Percentiles rank a stretch among this genome's conserved stretches.
Conservation (phyloP, 2,113 vertebrate species). For the Meleagris gallopavo region DNA sequence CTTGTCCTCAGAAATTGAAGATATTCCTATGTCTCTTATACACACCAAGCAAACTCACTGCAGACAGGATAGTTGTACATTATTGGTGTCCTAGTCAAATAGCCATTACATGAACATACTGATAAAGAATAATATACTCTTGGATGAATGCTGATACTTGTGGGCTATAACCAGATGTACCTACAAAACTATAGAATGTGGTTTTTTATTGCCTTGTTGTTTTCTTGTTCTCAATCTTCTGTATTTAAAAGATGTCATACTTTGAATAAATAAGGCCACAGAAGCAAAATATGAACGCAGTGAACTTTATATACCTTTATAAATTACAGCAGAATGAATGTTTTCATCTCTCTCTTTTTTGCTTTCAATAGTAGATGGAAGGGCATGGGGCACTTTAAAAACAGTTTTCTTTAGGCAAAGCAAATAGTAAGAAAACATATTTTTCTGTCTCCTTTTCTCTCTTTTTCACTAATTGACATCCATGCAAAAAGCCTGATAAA, state of each 20-base stretch:
- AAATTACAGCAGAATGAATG: background rate
- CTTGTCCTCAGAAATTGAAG: background rate
- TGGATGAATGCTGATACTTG: background rate
- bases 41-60: background rate
- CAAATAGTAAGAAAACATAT: background rate
- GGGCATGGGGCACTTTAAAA: background rate
- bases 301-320: background rate
- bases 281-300: background rate
- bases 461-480: background rate
- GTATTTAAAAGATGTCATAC: background rate
- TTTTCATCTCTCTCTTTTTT: background rate
- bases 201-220: background rate
- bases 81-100: background rate
- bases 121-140: background rate
- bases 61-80: background rate
- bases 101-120: background rate
- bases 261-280: background rate
- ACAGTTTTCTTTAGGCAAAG: background rate
- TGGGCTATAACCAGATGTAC: background rate
- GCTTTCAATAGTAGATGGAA: background rate
- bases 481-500: background rate
- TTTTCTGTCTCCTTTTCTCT: background rate
- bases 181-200: background rate
- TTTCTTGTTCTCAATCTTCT: background rate
- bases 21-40: background rate